Percentiles rank a stretch among this genome's conserved stretches.
Evolutionary conservation across 2,888 invertebrate genomes (phyloP).

Genomic region (Eupelmus urozonus): DNA sequence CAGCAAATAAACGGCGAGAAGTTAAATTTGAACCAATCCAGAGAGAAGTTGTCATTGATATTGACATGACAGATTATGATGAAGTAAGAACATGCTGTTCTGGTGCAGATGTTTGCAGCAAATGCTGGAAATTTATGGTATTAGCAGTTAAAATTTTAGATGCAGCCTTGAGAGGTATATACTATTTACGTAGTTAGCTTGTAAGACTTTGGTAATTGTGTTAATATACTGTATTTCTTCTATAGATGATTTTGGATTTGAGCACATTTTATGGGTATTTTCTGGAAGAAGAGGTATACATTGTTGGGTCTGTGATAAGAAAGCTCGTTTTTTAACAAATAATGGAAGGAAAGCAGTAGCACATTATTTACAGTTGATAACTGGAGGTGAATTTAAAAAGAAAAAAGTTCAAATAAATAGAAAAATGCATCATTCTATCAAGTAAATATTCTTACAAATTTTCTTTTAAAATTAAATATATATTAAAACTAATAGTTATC

Average conservation of each 20-base stretch:
- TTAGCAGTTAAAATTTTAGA: constrained; percentile 95
- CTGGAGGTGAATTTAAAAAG: constrained; percentile 84
- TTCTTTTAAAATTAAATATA: not conserved
- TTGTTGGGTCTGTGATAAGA: constrained; percentile 97
- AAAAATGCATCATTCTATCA: constrained; percentile 88
- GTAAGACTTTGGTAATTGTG: not conserved
- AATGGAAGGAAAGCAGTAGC: constrained; percentile 90
- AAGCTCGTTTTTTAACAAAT: constrained; percentile 87
- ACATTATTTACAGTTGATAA: constrained; percentile 89
- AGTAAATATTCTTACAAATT: constrained; percentile 59
- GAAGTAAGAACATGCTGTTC: constrained; percentile 94
- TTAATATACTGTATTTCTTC: constrained; percentile 17
- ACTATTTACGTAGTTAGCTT: not conserved
- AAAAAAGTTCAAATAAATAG: constrained; percentile 87
- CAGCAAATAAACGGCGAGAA: constrained; percentile 63
- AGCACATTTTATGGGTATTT: constrained; percentile 97
- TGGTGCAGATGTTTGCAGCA: constrained; percentile 93
- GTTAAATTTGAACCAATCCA: constrained; percentile 77
- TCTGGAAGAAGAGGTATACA: constrained; percentile 99
- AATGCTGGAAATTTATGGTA: constrained; percentile 98
- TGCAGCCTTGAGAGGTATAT: constrained; percentile 85
- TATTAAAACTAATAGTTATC: not conserved
- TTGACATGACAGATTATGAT: constrained; percentile 99
- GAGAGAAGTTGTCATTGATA: constrained; percentile 99
- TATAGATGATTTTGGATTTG: constrained; percentile 96